These are phyloP conservation scores for Tachuris rubrigastra DNA, from an alignment of 2,113 vertebrate species.

Conservation along the genomic window DNA sequence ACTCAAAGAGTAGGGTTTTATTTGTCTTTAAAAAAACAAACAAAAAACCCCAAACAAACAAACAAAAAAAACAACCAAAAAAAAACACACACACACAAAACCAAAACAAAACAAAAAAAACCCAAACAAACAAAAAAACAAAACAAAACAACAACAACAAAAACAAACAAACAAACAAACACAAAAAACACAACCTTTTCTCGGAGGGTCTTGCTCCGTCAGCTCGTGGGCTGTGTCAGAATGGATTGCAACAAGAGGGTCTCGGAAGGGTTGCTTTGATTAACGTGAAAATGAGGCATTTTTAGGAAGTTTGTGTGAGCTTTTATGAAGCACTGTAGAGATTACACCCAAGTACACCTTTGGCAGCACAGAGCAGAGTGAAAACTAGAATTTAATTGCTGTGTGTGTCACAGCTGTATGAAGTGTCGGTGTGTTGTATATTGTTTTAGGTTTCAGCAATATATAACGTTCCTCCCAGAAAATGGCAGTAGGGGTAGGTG, in stretches of 20 bases:
- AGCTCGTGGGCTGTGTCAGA: background rate
- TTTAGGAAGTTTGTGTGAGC: background rate
- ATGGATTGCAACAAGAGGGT: background rate
- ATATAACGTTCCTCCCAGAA: background rate
- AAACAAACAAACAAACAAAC: no score
- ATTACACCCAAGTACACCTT: background rate
- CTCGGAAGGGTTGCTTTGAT: background rate
- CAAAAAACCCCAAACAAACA: no score
- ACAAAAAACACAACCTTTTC: accelerated
- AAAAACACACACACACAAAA: no score
- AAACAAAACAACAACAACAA: no score
- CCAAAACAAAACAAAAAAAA: no score
- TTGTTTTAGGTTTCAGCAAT: background rate
- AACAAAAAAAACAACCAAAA: no score
- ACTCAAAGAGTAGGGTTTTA: background rate
- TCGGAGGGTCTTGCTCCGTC: accelerated
- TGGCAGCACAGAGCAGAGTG: background rate
- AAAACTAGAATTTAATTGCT: background rate
- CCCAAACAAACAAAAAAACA: no score
- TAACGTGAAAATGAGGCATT: background rate
- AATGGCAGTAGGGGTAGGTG: background rate
- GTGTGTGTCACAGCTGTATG: accelerated
- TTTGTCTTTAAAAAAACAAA: no score
- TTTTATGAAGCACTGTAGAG: background rate
- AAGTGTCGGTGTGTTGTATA: accelerated